phyloP scores from a whole-genome alignment of 2,113 vertebrate genomes.

The Bufo gargarizans region DNA sequence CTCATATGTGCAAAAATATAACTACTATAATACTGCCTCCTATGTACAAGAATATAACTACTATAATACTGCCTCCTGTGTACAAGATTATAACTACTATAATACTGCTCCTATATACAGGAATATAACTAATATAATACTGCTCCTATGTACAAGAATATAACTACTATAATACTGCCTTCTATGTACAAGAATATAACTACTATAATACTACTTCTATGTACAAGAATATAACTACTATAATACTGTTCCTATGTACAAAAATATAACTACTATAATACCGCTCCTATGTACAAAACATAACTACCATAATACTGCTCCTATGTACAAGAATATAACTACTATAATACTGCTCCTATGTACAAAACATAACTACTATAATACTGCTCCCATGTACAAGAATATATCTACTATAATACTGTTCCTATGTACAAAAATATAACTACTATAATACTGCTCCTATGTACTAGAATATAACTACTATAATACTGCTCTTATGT shows the following conservation, averaged over 20 bases:
- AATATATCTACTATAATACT: too few relatives aligned
- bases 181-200: too few relatives aligned
- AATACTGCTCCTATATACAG: too few relatives aligned
- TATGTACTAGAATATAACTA: neutral
- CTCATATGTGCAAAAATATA: neutral
- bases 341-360: neutral
- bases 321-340: constrained; percentile 2
- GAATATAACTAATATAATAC: too few relatives aligned
- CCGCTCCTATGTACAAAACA: neutral
- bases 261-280: constrained; percentile 2
- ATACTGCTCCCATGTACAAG: too few relatives aligned
- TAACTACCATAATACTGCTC: neutral
- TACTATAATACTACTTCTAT: neutral
- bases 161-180: too few relatives aligned
- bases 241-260: neutral
- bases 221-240: neutral
- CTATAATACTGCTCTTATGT: neutral
- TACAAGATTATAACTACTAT: neutral
- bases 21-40: neutral
- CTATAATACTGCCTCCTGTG: neutral
- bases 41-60: neutral
- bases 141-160: too few relatives aligned
- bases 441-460: neutral
- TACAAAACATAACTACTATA: too few relatives aligned
- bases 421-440: too few relatives aligned